A percentile compares a stretch with the other conserved stretches of the same genome.
These are phyloP conservation scores for Polydesmus complanatus DNA, from an alignment of 2,888 invertebrate species.

Conservation along the genomic window DNA sequence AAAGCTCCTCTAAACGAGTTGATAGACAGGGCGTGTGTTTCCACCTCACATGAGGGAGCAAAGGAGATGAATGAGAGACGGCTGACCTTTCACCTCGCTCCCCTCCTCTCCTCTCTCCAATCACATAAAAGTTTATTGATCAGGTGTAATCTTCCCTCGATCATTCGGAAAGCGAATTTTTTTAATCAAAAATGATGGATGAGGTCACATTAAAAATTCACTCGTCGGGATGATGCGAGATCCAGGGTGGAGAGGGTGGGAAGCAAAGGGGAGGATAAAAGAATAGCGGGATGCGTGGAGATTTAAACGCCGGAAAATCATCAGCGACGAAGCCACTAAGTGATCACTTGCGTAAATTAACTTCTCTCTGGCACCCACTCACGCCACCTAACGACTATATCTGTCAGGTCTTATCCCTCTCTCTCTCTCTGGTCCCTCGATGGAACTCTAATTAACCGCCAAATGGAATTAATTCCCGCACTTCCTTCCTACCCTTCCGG, in stretches of 20 bases:
- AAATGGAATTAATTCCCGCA: background rate
- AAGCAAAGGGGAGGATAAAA: background rate
- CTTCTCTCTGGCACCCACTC: background rate
- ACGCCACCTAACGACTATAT: background rate
- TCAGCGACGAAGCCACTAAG: background rate
- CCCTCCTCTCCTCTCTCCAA: background rate
- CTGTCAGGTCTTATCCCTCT: background rate
- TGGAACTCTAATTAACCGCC: background rate
- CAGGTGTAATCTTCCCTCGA: background rate
- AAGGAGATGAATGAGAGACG: background rate
- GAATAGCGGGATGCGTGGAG: background rate
- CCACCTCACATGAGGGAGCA: too few species aligned
- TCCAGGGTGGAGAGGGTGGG: too few species aligned
- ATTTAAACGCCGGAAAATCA: background rate
- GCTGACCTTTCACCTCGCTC: background rate
- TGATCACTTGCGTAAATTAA: background rate
- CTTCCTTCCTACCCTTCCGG: too few species aligned
- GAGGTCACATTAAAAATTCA: background rate
- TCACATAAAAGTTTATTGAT: background rate
- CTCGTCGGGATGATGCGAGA: too few species aligned
- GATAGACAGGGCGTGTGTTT: too few species aligned
- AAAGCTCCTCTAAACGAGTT: too few species aligned
- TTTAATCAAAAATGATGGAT: background rate
- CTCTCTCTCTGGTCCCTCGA: background rate
- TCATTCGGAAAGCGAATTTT: too few species aligned